Evolutionary conservation across 2,113 vertebrate species (phyloP).

Genomic region (Alexandromys fortis): DNA sequence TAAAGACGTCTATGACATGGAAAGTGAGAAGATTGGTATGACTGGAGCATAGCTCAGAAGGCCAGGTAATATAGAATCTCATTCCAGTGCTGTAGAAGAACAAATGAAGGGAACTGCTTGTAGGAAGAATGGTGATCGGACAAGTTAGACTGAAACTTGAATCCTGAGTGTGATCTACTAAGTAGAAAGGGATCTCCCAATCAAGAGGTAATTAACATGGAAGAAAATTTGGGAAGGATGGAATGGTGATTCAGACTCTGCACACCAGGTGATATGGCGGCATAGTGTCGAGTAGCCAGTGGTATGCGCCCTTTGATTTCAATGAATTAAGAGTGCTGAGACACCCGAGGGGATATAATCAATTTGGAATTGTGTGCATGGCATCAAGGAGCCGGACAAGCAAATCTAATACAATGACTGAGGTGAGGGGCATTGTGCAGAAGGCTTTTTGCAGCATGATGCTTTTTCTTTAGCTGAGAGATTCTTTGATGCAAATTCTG

Average conservation of each 20-base stretch:
- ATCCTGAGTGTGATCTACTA: background rate
- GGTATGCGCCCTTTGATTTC: background rate
- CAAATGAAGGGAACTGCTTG: background rate
- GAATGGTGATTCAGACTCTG: background rate
- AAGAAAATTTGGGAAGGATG: background rate
- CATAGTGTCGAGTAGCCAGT: background rate
- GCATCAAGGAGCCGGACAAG: background rate
- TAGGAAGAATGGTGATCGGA: background rate
- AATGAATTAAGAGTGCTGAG: background rate
- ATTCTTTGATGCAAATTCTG: background rate
- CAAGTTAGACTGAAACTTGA: background rate
- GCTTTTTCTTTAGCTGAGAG: background rate
- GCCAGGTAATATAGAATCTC: background rate
- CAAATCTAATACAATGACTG: background rate
- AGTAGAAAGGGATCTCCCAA: background rate
- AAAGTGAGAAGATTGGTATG: background rate
- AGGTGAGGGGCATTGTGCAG: background rate
- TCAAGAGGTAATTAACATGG: background rate
- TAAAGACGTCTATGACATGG: background rate
- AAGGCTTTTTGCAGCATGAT: background rate
- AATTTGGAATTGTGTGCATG: background rate
- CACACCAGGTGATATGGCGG: background rate
- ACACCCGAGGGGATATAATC: background rate
- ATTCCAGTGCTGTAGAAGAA: background rate
- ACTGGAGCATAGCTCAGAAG: background rate